Percentiles rank a stretch among this genome's conserved stretches.
These are phyloP conservation scores for Epizoanthus scotinus DNA, from an alignment of 92 coral and sea anemone species.

Conservation along the genomic window DNA sequence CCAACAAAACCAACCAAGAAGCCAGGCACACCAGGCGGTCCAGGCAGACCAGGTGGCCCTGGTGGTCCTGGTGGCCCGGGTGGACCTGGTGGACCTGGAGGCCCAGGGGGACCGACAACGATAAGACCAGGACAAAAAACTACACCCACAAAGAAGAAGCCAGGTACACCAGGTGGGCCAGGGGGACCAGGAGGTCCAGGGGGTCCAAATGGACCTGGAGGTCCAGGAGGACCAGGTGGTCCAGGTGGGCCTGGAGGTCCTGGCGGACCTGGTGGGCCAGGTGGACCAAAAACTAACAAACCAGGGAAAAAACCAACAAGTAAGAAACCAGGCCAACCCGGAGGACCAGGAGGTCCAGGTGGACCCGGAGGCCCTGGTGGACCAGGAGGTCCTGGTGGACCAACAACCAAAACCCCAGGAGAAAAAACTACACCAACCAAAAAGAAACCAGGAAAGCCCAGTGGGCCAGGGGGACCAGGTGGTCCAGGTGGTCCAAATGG, in stretches of 20 bases:
- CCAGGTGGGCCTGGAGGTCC: constrained; percentile 91
- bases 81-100: constrained; percentile 77
- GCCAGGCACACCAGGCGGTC: constrained; percentile 76
- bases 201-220: constrained; percentile 77
- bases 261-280: constrained; percentile 90
- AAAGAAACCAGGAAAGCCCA: constrained; percentile 46
- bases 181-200: constrained; percentile 75
- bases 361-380: constrained; percentile 73
- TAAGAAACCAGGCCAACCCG: constrained; percentile 67
- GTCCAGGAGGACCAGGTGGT: constrained; percentile 83
- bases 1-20: constrained; percentile 56
- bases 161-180: constrained; percentile 59
- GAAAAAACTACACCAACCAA: constrained; percentile 66
- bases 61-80: constrained; percentile 77
- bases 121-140: constrained; percentile 44
- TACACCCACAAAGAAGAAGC: constrained; percentile 23
- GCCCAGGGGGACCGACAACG: constrained; percentile 59
- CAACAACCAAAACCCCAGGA: constrained; percentile 62
- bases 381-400: constrained; percentile 86
- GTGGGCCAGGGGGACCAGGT: constrained; percentile 54
- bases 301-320: constrained; percentile 43
- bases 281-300: constrained; percentile 59
- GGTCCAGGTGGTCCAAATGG: constrained; percentile 51
- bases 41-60: constrained; percentile 84
- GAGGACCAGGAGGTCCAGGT: constrained; percentile 82